Percentiles rank a stretch among this genome's conserved stretches.
Conservation (phyloP, 2,888 invertebrate genomes). For the Pollenia labialis region DNA sequence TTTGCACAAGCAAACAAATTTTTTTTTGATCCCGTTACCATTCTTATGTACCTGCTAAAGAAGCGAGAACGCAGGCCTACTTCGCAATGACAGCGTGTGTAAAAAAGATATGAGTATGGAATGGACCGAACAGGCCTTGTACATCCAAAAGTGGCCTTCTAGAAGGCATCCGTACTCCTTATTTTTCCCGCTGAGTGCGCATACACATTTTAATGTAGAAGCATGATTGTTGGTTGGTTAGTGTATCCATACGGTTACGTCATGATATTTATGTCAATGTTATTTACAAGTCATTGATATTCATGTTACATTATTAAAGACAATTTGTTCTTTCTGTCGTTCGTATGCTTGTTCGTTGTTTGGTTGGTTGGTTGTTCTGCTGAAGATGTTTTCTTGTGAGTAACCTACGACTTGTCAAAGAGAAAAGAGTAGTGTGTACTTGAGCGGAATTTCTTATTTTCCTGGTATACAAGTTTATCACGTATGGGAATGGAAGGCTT, state of each 20-base stretch:
- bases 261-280: constrained; percentile 72
- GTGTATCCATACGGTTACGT: constrained; percentile 57
- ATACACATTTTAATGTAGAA: too few relatives aligned
- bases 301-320: constrained; percentile 61
- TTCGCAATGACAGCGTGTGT: too few relatives aligned
- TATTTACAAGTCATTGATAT: constrained; percentile 73
- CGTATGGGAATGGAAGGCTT: constrained; percentile 38
- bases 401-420: constrained; percentile 46
- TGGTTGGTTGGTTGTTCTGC: not conserved
- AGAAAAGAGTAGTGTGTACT: not conserved
- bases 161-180: too few relatives aligned
- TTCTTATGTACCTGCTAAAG: too few relatives aligned
- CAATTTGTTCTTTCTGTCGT: constrained; percentile 54
- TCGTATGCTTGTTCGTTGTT: too few relatives aligned
- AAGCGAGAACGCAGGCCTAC: too few relatives aligned
- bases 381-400: constrained; percentile 23
- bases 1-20: too few relatives aligned
- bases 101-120: too few relatives aligned
- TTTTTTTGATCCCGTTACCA: too few relatives aligned
- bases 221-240: constrained; percentile 18
- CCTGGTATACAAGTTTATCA: constrained; percentile 15
- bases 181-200: too few relatives aligned
- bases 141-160: too few relatives aligned
- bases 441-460: constrained; percentile 43
- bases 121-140: too few relatives aligned